Evolutionary conservation across 2,797 vertebrate genomes (phyloP).

Genomic region (Myoxocephalus aenaeus): DNA sequence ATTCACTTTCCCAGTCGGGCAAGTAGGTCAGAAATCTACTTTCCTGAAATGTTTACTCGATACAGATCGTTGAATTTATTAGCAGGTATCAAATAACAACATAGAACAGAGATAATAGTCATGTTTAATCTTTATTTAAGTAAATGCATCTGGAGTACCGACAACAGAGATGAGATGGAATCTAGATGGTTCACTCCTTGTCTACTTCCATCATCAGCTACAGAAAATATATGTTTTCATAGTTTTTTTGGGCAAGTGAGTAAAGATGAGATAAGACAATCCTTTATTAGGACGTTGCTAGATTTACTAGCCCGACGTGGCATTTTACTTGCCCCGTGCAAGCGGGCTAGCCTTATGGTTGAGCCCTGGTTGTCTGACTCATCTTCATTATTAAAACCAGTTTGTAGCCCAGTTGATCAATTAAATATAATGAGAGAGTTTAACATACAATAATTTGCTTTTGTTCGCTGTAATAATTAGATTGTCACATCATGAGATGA

Average conservation of each 20-base stretch:
- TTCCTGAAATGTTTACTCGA: not conserved
- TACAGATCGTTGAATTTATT: not conserved
- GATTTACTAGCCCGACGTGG: not conserved
- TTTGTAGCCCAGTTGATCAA: not conserved
- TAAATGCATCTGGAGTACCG: not conserved
- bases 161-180: too few species aligned
- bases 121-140: not conserved
- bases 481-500: not conserved
- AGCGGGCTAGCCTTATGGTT: not conserved
- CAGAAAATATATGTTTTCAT: too few species aligned
- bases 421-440: constrained; percentile 7
- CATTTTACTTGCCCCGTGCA: not conserved
- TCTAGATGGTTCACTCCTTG: too few species aligned
- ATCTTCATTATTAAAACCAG: not conserved
- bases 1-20: too few species aligned
- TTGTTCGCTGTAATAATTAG: not conserved
- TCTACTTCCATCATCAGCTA: too few species aligned
- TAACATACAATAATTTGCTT: not conserved
- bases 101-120: not conserved
- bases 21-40: not conserved
- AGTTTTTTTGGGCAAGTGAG: too few species aligned
- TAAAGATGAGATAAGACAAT: too few species aligned
- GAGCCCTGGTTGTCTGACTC: not conserved
- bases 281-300: too few species aligned
- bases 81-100: not conserved